Base-by-base conservation (phyloP, 1,140 invertebrate genomes). In the Nasonia giraulti region DNA sequence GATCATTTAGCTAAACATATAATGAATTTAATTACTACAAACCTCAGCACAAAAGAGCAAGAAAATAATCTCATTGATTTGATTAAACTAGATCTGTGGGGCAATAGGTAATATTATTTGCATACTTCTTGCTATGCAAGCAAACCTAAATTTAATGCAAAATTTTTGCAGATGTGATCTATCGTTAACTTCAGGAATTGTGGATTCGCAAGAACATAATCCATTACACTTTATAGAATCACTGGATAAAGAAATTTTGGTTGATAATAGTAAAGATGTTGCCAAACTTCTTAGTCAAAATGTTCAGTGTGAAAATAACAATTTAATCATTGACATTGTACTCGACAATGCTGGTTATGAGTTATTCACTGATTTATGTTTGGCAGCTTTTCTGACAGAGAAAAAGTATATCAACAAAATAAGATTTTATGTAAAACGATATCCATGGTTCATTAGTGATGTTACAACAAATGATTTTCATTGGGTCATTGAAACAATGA, bases 391-490 rank as follows among this genome's bases (percentile, higher is more conserved):
- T 89, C 91, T 99, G 4, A 91, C 97, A 33, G 90, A 94, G 20
- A 93, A 95, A 80, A 94, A 95, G 69, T 92, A 98, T 23, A 96
- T 95, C 0, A 91, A 93, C 47, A 95, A 95, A 92, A 94, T 99
- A 69, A 92, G 96, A 82, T 97, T 99, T 88, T 96, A 99, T 91
- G 95, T 96, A 0, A 99, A 99, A 94, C 93, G 94, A 12, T 96
- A 98, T 87, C 98, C 99, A 0, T 99, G 99, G 99, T 99, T 97
- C 91, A 95, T 99, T 2, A 99, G 98, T 12, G 99, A 99, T 92
- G 96, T 96, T 1, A 97, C 95, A 10, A 87, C 87, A 27, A 89
- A 92, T 8, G 99, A 99, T 93, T 96, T 99, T 77, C 87, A 95
- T 87, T 98, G 96, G 95, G 94, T 95, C 0, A 86, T 96, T 20